Evolutionary conservation across 2,888 invertebrate genomes (phyloP), one percentile per base, ranked within the genome.

Genomic region (Neelides folsomi): DNA sequence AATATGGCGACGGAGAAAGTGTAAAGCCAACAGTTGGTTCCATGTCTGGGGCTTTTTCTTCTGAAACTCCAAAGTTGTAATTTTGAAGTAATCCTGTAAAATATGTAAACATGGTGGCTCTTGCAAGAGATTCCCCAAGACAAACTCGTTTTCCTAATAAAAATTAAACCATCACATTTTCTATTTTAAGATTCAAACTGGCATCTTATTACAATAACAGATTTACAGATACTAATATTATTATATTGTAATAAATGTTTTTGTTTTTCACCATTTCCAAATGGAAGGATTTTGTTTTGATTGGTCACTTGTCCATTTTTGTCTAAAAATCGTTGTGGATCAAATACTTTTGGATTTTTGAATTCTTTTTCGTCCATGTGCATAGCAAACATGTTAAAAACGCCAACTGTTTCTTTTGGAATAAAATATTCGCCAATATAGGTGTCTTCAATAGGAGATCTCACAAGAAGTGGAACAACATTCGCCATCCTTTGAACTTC

Each of bases 401-500:
- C 42, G 3, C 49, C 53, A 13, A 53, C 44, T 3, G 60, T 57
- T 35, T 53, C 56, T 58, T 60, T 52, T 40, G 49, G 49, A 39
- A 61, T 54, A 13, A 37, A 20, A 39, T 53, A 61, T 0, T 38
- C 35, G 5, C 39, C 45, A 16, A 61, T 15, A 8, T n/a, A 47
- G 4, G 53, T 47, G n/a, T 58, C 57, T n/a, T 20, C 12, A 35
- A 2, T 49, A 6, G 57, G 54, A 2, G 56, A 40, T 27, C 61
- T 43, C 1, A 50, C 51, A 16, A 53, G 43, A 41, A 61, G 47
- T 13, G 61, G 61, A 9, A 56, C 53, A 6, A 61, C 61, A 38
- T 53, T 57, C 2, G 59, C 49, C 19, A 57, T 44, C n/a, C 61
- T 44, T 42, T 55, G 59, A 9, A 59, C 45, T 53, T 61, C 61